These are phyloP conservation scores for Spongilla lacustris DNA, from an alignment of 37 sponge, comb jelly and placozoan genomes.

Conservation along the genomic window DNA sequence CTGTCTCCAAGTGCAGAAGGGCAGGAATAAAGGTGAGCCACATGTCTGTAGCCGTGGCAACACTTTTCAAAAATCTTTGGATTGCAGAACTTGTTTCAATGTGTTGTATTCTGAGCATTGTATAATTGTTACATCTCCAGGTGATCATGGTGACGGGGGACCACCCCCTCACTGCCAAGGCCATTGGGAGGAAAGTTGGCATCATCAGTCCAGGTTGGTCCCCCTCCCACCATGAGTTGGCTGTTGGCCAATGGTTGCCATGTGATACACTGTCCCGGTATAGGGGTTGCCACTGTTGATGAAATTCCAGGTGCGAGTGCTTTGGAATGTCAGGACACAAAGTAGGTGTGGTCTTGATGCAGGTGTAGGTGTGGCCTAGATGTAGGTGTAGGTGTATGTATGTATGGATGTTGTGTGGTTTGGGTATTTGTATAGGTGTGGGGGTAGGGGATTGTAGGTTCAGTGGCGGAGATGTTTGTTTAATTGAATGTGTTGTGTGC, in stretches of 20 bases:
- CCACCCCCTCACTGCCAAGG: slow-evolving; percentile 90
- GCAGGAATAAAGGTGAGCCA: slow-evolving; percentile 87
- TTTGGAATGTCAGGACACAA: too few relatives aligned
- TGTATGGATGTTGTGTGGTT: too few relatives aligned
- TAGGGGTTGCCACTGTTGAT: not conserved
- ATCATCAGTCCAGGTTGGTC: slow-evolving; percentile 85
- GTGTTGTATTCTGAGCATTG: too few relatives aligned
- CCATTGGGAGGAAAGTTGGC: slow-evolving; percentile 92
- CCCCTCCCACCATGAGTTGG: not conserved
- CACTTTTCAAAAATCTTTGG: not conserved
- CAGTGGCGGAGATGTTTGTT: not conserved
- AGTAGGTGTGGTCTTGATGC: too few relatives aligned
- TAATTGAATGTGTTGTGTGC: not conserved
- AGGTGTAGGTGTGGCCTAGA: too few relatives aligned
- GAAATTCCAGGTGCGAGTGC: not conserved
- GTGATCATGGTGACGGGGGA: slow-evolving; percentile 99
- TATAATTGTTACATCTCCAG: too few relatives aligned
- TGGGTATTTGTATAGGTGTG: too few relatives aligned
- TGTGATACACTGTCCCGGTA: not conserved
- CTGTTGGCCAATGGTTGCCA: not conserved
- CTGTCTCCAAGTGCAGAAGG: slow-evolving; percentile 89
- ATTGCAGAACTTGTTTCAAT: too few relatives aligned
- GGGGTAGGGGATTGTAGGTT: too few relatives aligned
- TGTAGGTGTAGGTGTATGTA: not conserved
- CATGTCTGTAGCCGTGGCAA: not conserved